phyloP scores from a whole-genome alignment of 2,113 vertebrate genomes.

The Lepus europaeus region DNA sequence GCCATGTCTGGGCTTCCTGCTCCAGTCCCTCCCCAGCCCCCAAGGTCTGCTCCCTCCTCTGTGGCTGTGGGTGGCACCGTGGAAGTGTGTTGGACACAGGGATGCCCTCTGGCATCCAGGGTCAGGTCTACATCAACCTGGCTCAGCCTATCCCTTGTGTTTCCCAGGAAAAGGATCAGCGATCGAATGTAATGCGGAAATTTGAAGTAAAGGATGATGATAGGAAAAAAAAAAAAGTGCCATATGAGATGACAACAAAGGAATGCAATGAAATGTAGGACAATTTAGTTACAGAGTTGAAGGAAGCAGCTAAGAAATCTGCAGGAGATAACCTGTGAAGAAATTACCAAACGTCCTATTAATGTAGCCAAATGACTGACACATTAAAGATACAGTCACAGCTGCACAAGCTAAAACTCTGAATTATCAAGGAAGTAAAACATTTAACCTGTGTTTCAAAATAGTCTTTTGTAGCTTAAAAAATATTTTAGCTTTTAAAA shows the following conservation, averaged over 20 bases:
- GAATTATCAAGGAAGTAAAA: not conserved
- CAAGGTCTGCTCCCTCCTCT: rapidly evolving
- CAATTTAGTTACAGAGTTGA: not conserved
- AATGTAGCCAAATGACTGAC: not conserved
- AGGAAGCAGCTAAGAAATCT: not conserved
- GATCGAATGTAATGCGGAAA: not conserved
- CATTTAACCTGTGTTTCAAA: not conserved
- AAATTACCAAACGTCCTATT: not conserved
- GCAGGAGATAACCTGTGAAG: not conserved
- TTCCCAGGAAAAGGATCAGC: not conserved
- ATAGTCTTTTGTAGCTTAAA: not conserved
- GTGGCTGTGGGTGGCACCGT: rapidly evolving
- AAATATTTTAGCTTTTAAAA: conserved; percentile 41
- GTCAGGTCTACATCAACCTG: not conserved
- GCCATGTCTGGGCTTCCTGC: rapidly evolving
- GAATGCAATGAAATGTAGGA: not conserved
- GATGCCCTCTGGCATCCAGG: not conserved
- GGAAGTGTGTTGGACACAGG: rapidly evolving
- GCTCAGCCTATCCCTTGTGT: not conserved
- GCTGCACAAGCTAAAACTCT: not conserved
- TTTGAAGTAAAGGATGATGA: not conserved
- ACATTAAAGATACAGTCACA: not conserved
- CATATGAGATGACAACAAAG: not conserved
- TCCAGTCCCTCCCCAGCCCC: not conserved
- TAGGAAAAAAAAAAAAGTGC: not conserved